Evolutionary conservation across 2,888 invertebrate species (phyloP), one percentile per base, ranked within the genome.

Genomic region (Drosophila limbata): DNA sequence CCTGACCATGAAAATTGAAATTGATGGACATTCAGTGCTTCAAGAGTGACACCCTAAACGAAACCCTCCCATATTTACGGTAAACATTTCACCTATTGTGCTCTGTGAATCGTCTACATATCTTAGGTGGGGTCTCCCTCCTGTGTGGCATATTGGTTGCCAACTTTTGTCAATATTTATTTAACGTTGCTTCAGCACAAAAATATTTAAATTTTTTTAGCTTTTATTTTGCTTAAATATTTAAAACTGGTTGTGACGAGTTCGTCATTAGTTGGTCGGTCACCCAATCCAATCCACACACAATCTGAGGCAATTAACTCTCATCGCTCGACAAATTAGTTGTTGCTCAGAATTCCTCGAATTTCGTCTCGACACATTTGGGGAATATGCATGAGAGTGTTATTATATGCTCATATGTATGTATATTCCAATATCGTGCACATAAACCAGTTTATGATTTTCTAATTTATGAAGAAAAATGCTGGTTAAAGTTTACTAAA

Each of bases 1-100:
- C 77, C 65, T 78, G 77, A 78, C 79, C 77, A 75, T 78, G 77
- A 78, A 74, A 64, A 66, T 60, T 31, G 68, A 74, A 64, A 66
- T 60, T 31, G 72, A 66, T 77, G 65, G 60, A 66, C 62, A 48
- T 50, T 39, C 45, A 72, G 51, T 28, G 44, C 47, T 35, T 47
- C 13, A 64, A 59, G 77, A 56, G 40, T 57, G 70, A 55, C 21
- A 51, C 33, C 48, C 51, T n/a, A 37, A 51, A 9, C 0, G 15
- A 37, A 40, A 25, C 73, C 72, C 48, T 40, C 73, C 63, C 68
- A 72, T 69, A 48, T 76, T 73, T 65, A 51, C 39, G 44, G 73
- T 65, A 77, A 73, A 77, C 73, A 77, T 77, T 77, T 77, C 77
- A 77, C 77, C 65, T 39, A 48, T 44, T 45, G 31, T 37, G 35